Evolutionary conservation across 2,113 vertebrate genomes (phyloP).

Genomic region (Scartelaos histophorus): DNA sequence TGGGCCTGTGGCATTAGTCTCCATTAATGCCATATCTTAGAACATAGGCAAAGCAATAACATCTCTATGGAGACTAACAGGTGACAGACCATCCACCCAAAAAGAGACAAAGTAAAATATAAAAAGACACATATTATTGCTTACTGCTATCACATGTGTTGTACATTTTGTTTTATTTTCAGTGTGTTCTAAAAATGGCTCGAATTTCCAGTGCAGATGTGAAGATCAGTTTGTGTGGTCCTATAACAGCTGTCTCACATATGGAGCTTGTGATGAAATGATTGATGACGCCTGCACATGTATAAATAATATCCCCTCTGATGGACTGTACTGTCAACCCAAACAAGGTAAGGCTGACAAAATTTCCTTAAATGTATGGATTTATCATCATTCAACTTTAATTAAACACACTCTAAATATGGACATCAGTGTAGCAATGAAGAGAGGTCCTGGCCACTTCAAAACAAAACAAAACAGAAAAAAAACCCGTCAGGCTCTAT

Average conservation of each 20-base stretch:
- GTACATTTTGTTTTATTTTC: background rate
- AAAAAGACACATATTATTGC: too few relatives aligned
- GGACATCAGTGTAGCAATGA: too few relatives aligned
- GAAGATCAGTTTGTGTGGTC: constrained; percentile 64
- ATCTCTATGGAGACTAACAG: too few relatives aligned
- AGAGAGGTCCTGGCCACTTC: too few relatives aligned
- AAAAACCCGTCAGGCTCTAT: too few relatives aligned
- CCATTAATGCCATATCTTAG: too few relatives aligned
- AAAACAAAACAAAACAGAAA: too few relatives aligned
- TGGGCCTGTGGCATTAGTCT: too few relatives aligned
- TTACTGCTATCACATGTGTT: background rate
- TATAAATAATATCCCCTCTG: constrained; percentile 54
- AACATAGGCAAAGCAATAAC: too few relatives aligned
- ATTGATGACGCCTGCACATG: constrained; percentile 52
- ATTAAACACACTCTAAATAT: too few relatives aligned
- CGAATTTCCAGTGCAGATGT: constrained; percentile 64
- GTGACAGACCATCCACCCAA: too few relatives aligned
- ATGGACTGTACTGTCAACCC: constrained; percentile 58
- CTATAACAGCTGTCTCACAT: constrained; percentile 35
- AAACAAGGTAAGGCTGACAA: constrained; percentile 20
- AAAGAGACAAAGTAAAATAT: too few relatives aligned
- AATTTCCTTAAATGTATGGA: background rate
- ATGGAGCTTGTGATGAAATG: constrained; percentile 52
- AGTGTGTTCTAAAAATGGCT: constrained; percentile 57
- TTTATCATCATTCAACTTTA: background rate